A percentile compares a stretch with the other conserved stretches of the same genome.
Conservation (phyloP, 2,113 vertebrate genomes). For the Vidua chalybeata region DNA sequence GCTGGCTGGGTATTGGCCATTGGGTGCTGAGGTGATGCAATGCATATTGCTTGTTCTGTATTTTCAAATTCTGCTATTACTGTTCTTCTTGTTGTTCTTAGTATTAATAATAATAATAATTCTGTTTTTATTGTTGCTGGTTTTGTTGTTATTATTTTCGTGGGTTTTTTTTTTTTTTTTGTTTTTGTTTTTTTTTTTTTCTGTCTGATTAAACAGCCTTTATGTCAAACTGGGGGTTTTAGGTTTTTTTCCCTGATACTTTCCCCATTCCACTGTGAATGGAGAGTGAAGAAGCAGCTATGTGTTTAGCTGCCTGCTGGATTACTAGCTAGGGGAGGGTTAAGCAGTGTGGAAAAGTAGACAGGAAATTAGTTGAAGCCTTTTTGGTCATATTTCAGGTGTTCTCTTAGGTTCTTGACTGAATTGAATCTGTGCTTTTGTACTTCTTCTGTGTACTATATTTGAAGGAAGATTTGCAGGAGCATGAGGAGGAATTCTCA, state of each 20-base stretch:
- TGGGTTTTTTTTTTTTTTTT: too few species aligned
- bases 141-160: background rate
- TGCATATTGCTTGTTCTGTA: background rate
- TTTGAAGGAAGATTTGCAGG: background rate
- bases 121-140: background rate
- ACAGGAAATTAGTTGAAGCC: background rate
- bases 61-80: background rate
- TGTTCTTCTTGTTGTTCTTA: background rate
- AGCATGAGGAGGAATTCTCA: background rate
- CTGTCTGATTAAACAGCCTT: background rate
- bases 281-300: background rate
- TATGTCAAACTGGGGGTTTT: background rate
- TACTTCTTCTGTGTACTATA: background rate
- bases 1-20: background rate
- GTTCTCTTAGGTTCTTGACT: background rate
- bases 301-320: background rate
- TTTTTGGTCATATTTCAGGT: background rate
- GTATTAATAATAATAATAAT: background rate
- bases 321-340: background rate
- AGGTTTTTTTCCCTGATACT: background rate
- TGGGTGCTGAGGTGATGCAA: background rate
- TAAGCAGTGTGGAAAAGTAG: background rate
- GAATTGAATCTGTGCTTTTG: background rate
- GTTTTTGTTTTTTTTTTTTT: background rate
- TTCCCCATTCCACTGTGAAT: background rate